Percentiles rank a stretch among this genome's conserved stretches.
Conservation (phyloP, 2,888 invertebrate genomes). For the Callyntrura sp. region DNA sequence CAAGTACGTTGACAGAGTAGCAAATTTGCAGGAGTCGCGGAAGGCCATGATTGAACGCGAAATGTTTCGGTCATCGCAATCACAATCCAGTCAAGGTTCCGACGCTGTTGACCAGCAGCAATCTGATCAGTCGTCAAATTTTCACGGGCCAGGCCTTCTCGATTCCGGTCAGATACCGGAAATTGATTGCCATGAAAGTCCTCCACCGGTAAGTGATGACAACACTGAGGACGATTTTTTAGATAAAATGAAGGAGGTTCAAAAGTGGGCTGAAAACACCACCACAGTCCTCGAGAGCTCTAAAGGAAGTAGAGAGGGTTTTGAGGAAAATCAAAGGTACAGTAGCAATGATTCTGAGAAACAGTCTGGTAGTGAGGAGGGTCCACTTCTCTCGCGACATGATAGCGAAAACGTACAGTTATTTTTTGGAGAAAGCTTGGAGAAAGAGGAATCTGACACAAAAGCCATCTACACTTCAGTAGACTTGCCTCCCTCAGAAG, state of each 20-base stretch:
- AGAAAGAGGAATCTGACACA: slow-evolving; percentile 53
- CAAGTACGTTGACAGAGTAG: slow-evolving; percentile 60
- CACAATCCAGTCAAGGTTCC: slow-evolving; percentile 60
- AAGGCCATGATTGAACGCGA: slow-evolving; percentile 59
- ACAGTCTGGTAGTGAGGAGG: too few relatives aligned
- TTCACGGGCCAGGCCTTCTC: slow-evolving; percentile 78
- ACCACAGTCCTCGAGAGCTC: background rate
- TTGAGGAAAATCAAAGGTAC: background rate
- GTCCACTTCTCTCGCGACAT: background rate
- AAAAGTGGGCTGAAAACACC: slow-evolving; percentile 65
- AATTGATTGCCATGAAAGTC: background rate
- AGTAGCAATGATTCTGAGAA: background rate
- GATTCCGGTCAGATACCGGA: slow-evolving; percentile 71
- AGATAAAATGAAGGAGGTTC: slow-evolving; percentile 77
- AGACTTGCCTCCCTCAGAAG: background rate
- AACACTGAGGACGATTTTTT: slow-evolving; percentile 63
- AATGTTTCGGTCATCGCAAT: slow-evolving; percentile 63
- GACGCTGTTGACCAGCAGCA: slow-evolving; percentile 26
- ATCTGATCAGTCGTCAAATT: slow-evolving; percentile 73
- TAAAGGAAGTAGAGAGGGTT: background rate
- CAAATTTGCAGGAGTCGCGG: slow-evolving; percentile 59
- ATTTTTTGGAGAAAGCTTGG: background rate
- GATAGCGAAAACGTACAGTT: background rate
- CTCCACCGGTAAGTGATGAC: background rate
- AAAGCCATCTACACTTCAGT: background rate